Percentiles rank a stretch among this genome's conserved stretches.
These are phyloP conservation scores for Platyrinchus mystaceus DNA, from an alignment of 2,797 vertebrate species.

Conservation along the genomic window DNA sequence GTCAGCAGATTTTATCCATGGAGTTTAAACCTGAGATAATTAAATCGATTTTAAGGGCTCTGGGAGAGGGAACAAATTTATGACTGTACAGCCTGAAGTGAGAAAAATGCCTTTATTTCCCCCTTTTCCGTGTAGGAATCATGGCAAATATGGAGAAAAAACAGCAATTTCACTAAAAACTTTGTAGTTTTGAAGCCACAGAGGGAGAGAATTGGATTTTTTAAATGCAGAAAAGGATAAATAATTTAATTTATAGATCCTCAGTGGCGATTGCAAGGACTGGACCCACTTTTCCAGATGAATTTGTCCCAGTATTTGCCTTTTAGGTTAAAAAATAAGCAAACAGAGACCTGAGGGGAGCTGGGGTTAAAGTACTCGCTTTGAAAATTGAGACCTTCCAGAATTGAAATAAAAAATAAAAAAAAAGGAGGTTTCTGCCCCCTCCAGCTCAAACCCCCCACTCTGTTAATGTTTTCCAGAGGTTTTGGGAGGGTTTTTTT, in stretches of 20 bases:
- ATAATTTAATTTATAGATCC: neutral
- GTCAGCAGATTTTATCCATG: neutral
- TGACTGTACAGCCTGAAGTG: neutral
- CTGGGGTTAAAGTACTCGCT: neutral
- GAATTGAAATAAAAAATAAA: neutral
- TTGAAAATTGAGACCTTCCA: neutral
- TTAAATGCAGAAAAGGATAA: neutral
- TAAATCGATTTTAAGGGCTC: neutral
- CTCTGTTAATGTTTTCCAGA: constrained; percentile 33
- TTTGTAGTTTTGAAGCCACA: accelerated
- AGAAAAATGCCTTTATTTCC: neutral
- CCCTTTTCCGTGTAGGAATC: neutral
- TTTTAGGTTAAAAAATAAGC: neutral
- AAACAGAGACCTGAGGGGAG: neutral
- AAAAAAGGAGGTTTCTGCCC: neutral
- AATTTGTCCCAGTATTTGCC: neutral
- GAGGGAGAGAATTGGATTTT: neutral
- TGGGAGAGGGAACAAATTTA: neutral
- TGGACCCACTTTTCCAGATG: neutral
- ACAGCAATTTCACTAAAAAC: neutral
- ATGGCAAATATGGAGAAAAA: neutral
- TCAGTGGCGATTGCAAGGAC: accelerated
- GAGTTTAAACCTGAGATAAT: neutral
- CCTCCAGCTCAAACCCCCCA: neutral
- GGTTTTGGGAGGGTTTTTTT: neutral